Evolutionary conservation across 2,797 vertebrate species (phyloP).

Genomic region (Urosaurus nigricauda): DNA sequence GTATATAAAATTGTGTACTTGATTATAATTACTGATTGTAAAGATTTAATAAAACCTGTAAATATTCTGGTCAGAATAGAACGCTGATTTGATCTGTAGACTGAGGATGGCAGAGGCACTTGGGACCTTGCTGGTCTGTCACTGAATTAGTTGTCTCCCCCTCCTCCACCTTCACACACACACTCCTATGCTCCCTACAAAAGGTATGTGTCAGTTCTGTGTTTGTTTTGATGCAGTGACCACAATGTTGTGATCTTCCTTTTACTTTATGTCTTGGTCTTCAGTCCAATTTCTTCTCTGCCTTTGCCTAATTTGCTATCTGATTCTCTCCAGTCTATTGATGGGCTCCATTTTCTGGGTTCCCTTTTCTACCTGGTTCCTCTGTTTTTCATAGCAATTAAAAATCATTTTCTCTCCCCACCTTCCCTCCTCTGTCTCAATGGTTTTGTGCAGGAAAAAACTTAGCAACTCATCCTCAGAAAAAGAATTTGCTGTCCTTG

Average conservation of each 20-base stretch:
- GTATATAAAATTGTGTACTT: conserved; percentile 85
- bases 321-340: not conserved
- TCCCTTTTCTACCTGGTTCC: not conserved
- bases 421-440: not conserved
- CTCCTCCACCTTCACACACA: not conserved
- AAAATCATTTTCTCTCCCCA: not conserved
- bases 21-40: conserved; percentile 86
- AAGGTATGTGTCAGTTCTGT: not conserved
- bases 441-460: not conserved
- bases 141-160: fast-evolving
- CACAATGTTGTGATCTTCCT: not conserved
- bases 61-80: conserved; percentile 79
- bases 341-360: not conserved
- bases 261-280: not conserved
- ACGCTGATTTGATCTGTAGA: conserved; percentile 22
- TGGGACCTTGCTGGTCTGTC: not conserved
- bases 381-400: not conserved
- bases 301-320: too few species aligned
- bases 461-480: not conserved
- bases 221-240: not conserved
- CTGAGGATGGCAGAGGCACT: not conserved
- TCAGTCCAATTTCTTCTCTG: not conserved
- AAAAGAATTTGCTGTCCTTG: not conserved
- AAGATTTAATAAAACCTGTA: conserved; percentile 88
- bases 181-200: not conserved